Base-by-base conservation (phyloP, 2,797 vertebrate genomes). In the Hipposideros larvatus region DNA sequence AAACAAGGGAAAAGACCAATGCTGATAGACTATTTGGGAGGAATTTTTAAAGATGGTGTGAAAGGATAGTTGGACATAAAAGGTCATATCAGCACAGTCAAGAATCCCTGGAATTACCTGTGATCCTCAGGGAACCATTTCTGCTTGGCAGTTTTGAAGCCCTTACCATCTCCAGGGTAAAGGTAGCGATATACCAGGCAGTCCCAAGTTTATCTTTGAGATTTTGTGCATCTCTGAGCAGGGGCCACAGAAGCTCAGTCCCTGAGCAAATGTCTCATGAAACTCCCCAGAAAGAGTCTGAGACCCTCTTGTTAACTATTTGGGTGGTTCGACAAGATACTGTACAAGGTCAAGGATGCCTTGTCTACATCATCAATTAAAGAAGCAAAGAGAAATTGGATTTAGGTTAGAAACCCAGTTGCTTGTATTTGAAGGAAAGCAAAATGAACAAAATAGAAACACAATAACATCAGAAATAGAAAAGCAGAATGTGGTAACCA, bases 381-480 rank as follows among this genome's bases (percentile, higher is more conserved):
- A 78, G 7, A 8, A 26, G 41, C 18, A 75, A 61, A 22, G 37
- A 78, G 15, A 43, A 92, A 75, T 7, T 37, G 2, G 9, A 74
- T 63, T 63, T 84, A 63, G 19, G 18, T 57, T 86, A 70, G 83
- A 84, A 90, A 77, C 37, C 2, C 46, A 74, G 18, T 63, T 63
- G 63, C 28, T 15, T 65, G 19, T 48, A 55, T 55, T 59, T 91
- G 31, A 74, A 11, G 43, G 43, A 31, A 95, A 28, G 22, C 43
- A 71, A 43, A 80, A 79, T 2, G 10, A 83, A 34, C 11, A 95
- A 91, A 88, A 65, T 14, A 94, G 65, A 94, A 79, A 48, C 24
- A 26, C 14, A 83, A 14, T 10, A 5, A 77, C 16, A 68, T 68
- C n/a, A 65, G 21, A 93, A 85, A 59, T 11, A 92, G 46, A 70